phyloP scores from a whole-genome alignment of 2,113 vertebrate species.

The Carassius carassius region DNA sequence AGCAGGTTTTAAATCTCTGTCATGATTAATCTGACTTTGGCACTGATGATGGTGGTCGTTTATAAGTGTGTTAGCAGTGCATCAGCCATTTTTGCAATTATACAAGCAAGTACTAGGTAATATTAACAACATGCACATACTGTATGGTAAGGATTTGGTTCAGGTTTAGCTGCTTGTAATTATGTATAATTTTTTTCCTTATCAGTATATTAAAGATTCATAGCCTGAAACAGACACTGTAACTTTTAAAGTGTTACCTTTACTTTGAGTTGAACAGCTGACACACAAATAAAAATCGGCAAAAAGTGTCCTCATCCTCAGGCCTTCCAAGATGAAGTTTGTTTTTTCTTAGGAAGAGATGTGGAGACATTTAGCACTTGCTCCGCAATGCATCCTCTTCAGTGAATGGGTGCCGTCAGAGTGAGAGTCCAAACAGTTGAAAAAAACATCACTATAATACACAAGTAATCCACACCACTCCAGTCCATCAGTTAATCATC shows the following conservation, averaged over 20 bases:
- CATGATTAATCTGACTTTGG: background rate
- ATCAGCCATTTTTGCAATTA: background rate
- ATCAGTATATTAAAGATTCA: too few relatives aligned
- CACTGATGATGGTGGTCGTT: background rate
- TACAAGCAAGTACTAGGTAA: background rate
- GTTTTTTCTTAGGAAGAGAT: background rate
- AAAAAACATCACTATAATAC: background rate
- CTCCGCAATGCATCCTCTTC: background rate
- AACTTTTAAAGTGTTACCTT: too few relatives aligned
- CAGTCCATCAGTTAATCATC: too few relatives aligned
- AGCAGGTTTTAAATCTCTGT: background rate
- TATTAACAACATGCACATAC: background rate
- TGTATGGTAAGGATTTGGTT: background rate
- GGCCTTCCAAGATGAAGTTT: background rate
- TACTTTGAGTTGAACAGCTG: too few relatives aligned
- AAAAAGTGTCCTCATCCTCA: too few relatives aligned
- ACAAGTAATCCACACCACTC: too few relatives aligned
- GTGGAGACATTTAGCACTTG: background rate
- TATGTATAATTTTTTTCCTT: background rate
- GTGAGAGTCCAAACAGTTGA: background rate
- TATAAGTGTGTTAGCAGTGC: background rate
- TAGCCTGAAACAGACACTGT: too few relatives aligned
- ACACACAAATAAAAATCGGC: too few relatives aligned
- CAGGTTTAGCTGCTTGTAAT: background rate
- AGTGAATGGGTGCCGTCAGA: background rate